Percentiles rank a stretch among this genome's conserved stretches.
Evolutionary conservation across 2,888 invertebrate genomes (phyloP).

Genomic region (Hydraecia micacea): DNA sequence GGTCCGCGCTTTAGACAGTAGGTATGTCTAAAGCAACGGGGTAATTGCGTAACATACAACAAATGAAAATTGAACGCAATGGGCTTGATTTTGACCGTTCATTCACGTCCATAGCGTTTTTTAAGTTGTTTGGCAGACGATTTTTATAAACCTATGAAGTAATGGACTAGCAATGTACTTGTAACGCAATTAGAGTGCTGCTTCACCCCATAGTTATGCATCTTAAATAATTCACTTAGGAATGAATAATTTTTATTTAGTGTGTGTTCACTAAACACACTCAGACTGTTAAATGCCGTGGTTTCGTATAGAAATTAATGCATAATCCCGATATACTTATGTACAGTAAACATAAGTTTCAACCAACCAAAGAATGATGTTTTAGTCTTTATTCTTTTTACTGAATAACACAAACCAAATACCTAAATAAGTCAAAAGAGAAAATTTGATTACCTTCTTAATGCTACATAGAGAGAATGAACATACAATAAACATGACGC

Average conservation of each 20-base stretch:
- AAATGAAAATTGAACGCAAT: not conserved
- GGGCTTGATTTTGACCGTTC: no score
- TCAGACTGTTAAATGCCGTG: not conserved
- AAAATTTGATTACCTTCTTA: no score
- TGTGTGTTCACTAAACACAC: not conserved
- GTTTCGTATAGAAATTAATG: not conserved
- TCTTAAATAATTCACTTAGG: no score
- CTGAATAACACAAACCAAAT: no score
- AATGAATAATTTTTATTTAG: not conserved
- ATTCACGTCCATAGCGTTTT: no score
- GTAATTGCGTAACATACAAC: not conserved
- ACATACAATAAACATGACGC: not conserved
- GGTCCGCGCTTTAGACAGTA: not conserved
- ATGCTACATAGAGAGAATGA: not conserved
- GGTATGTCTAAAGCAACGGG: not conserved
- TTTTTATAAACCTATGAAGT: no score
- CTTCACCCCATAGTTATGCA: not conserved
- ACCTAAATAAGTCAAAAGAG: no score
- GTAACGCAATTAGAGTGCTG: not conserved
- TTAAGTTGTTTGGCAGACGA: no score
- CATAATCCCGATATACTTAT: not conserved
- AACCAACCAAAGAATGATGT: not conserved
- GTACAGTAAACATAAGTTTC: not conserved
- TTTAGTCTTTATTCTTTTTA: not conserved
- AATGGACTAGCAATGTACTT: not conserved